phyloP scores from a whole-genome alignment of 2,888 invertebrate species.

The Steromphala cineraria region DNA sequence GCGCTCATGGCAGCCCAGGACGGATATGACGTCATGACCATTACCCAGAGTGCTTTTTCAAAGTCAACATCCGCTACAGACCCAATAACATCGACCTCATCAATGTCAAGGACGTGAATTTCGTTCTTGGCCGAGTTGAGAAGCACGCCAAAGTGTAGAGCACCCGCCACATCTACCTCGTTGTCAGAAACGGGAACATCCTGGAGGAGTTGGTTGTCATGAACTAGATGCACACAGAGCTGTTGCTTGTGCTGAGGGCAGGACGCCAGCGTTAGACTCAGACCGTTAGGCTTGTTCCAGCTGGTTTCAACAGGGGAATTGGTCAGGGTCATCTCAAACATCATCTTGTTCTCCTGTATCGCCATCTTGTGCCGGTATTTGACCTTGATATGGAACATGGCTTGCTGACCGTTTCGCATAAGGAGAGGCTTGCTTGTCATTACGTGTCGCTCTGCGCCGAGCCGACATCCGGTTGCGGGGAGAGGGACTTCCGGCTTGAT shows the following conservation, averaged over 20 bases:
- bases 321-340: not conserved
- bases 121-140: not conserved
- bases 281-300: not conserved
- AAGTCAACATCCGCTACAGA: not conserved
- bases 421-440: not conserved
- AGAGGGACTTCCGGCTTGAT: not conserved
- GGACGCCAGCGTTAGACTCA: not conserved
- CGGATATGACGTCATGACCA: not conserved
- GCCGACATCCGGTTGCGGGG: not conserved
- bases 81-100: not conserved
- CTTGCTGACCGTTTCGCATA: not conserved
- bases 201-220: not conserved
- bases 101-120: not conserved
- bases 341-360: not conserved
- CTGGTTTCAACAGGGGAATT: not conserved
- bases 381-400: not conserved
- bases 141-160: not conserved
- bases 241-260: not conserved
- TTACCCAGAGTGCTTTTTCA: not conserved
- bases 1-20: not conserved
- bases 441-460: not conserved
- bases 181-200: not conserved
- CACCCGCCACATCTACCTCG: not conserved
- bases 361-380: not conserved
- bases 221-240: not conserved